A percentile compares a stretch with the other conserved stretches of the same genome.
Evolutionary conservation across 2,113 vertebrate species (phyloP).

Genomic region (Archocentrus centrarchus): DNA sequence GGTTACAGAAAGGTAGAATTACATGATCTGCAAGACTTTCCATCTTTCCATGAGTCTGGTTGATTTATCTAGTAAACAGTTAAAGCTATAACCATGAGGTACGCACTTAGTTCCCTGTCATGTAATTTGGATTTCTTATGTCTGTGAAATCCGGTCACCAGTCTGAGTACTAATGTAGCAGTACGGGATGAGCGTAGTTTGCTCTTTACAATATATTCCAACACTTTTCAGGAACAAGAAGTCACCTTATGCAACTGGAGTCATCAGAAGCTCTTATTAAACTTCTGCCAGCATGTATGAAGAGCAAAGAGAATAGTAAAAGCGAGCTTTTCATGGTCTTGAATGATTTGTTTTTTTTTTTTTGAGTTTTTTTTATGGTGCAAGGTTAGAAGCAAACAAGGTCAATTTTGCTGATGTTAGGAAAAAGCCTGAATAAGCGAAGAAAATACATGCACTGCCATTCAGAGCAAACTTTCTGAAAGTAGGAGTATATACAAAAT

Average conservation of each 20-base stretch:
- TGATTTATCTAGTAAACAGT: too few relatives aligned
- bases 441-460: not conserved
- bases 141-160: not conserved
- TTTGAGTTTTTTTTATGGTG: not conserved
- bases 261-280: not conserved
- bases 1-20: too few relatives aligned
- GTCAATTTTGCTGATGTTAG: not conserved
- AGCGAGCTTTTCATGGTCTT: not conserved
- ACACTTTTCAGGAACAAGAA: not conserved
- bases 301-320: slow-evolving; percentile 1
- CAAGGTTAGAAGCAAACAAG: not conserved
- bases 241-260: not conserved
- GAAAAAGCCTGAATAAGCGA: not conserved
- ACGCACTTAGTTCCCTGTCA: not conserved
- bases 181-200: not conserved
- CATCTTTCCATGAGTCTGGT: too few relatives aligned
- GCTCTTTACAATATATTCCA: not conserved
- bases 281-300: not conserved
- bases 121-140: not conserved
- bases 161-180: not conserved
- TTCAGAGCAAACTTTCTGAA: not conserved
- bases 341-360: not conserved
- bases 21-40: too few relatives aligned
- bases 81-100: not conserved
- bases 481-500: not conserved